Evolutionary conservation across 2,888 invertebrate genomes (phyloP).

Genomic region (Drosophila nigricruria): DNA sequence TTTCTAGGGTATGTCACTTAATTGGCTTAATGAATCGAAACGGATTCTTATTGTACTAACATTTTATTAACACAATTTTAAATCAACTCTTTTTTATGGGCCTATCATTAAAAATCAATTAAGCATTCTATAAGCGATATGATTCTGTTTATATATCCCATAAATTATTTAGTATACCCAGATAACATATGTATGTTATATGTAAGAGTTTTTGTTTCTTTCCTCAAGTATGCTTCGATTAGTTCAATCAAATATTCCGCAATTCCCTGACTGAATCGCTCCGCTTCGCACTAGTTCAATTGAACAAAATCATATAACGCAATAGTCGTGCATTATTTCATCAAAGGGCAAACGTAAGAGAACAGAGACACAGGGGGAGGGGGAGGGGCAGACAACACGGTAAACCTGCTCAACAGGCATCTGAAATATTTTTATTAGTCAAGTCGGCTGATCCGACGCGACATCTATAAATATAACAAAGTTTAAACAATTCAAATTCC

Average conservation of each 20-base stretch:
- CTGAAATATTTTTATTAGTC: slow-evolving; percentile 46
- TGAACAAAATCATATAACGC: slow-evolving; percentile 5
- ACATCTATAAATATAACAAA: slow-evolving; percentile 52
- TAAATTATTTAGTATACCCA: neutral
- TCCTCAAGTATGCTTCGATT: neutral
- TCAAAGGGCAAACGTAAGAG: slow-evolving; percentile 9
- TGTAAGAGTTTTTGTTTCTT: neutral
- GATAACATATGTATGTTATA: neutral
- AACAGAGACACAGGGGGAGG: neutral
- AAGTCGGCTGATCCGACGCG: slow-evolving; percentile 67
- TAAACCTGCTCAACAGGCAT: slow-evolving; percentile 48
- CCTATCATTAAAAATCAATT: neutral
- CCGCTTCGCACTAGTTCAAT: neutral
- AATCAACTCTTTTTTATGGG: neutral
- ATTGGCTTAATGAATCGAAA: neutral
- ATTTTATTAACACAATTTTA: neutral
- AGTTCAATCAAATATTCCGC: neutral
- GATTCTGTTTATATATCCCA: neutral
- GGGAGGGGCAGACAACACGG: neutral
- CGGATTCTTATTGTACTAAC: slow-evolving; percentile 1
- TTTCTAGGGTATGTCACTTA: neutral
- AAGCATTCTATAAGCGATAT: neutral
- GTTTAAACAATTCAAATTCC: slow-evolving; percentile 51
- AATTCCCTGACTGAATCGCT: neutral
- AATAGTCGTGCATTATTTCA: slow-evolving; percentile 8